These are phyloP conservation scores for Micrastur ruficollis DNA, from an alignment of 2,797 vertebrate genomes.

Conservation along the genomic window DNA sequence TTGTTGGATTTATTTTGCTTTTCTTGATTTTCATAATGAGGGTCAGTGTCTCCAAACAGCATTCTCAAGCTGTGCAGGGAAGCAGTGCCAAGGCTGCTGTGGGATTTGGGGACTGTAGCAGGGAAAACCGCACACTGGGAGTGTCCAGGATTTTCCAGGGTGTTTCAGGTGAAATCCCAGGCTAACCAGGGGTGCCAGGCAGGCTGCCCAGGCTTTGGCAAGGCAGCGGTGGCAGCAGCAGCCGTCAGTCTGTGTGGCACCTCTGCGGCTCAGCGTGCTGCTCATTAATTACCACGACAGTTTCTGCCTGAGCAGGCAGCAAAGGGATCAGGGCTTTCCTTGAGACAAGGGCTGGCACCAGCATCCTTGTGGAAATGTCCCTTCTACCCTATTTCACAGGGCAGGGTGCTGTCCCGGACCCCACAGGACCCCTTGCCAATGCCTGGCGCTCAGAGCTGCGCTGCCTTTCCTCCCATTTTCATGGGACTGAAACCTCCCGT, in stretches of 20 bases:
- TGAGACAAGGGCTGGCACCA: neutral
- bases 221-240: neutral
- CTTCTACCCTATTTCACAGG: fast-evolving
- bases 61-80: fast-evolving
- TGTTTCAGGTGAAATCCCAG: neutral
- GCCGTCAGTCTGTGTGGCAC: neutral
- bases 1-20: neutral
- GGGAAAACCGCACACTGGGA: fast-evolving
- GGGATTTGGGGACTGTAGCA: neutral
- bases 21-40: fast-evolving
- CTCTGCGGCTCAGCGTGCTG: fast-evolving
- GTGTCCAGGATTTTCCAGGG: fast-evolving
- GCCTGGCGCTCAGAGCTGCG: neutral
- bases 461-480: neutral
- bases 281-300: neutral
- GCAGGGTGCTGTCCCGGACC: neutral
- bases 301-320: neutral
- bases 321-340: neutral
- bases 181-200: neutral
- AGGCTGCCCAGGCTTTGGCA: neutral
- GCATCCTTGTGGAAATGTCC: neutral
- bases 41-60: fast-evolving
- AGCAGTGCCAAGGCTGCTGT: neutral
- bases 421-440: neutral
- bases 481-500: too few species aligned